These are phyloP conservation scores for Nesoenas mayeri DNA, from an alignment of 2,113 vertebrate genomes.

Conservation along the genomic window DNA sequence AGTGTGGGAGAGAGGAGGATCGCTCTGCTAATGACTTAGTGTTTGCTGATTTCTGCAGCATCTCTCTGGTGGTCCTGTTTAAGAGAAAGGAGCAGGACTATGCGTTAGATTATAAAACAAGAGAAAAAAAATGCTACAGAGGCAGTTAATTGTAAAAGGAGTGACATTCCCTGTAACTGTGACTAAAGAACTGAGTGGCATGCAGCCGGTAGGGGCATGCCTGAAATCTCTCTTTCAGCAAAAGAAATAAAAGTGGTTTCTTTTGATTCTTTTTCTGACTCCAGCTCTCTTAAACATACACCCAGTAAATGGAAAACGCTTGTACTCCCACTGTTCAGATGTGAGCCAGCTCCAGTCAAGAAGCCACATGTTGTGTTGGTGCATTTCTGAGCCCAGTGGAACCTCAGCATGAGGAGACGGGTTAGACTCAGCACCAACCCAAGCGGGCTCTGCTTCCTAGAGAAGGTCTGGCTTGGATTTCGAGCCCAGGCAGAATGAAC, in stretches of 20 bases:
- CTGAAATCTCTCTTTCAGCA: neutral
- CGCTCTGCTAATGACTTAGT: conserved; percentile 29
- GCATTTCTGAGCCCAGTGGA: neutral
- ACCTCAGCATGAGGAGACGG: neutral
- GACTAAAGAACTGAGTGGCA: neutral
- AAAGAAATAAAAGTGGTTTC: neutral
- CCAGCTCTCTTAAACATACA: neutral
- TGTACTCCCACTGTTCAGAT: fast-evolving
- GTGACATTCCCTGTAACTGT: neutral
- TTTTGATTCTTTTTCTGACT: neutral
- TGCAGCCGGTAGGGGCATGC: neutral
- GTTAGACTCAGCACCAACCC: neutral
- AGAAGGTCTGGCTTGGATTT: neutral
- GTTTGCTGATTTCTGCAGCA: conserved; percentile 68
- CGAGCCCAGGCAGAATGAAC: neutral
- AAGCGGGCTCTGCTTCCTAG: neutral
- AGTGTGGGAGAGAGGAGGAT: conserved; percentile 68
- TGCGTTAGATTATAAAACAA: conserved; percentile 38
- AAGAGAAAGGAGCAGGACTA: conserved; percentile 24
- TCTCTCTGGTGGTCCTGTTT: conserved; percentile 70
- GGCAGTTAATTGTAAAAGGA: neutral
- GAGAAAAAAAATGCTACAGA: neutral
- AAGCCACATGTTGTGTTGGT: neutral
- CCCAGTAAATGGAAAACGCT: neutral
- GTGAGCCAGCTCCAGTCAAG: neutral